phyloP scores from a whole-genome alignment of 2,113 vertebrate species.

The Cyanoliseus patagonus region DNA sequence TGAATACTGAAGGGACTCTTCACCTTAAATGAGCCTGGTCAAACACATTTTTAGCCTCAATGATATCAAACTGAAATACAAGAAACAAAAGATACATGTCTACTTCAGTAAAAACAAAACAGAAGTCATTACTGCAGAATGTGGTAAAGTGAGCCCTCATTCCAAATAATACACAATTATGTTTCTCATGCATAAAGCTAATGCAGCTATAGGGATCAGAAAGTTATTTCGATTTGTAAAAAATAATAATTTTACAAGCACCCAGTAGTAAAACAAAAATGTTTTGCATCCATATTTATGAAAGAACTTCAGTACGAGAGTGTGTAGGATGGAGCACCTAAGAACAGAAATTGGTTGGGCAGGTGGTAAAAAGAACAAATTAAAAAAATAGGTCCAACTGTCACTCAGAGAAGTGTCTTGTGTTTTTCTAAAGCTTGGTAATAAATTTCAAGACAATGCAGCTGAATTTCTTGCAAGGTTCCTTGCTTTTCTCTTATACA shows the following conservation, averaged over 20 bases:
- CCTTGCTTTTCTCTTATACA: neutral
- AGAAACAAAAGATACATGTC: neutral
- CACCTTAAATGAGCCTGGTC: neutral
- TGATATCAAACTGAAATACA: neutral
- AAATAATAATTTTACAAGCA: neutral
- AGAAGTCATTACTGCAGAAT: neutral
- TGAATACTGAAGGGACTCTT: slow-evolving; percentile 4
- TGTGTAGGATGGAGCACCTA: neutral
- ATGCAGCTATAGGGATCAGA: neutral
- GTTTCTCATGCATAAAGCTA: neutral
- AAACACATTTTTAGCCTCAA: neutral
- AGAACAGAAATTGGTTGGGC: neutral
- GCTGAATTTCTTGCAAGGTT: neutral
- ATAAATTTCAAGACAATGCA: neutral
- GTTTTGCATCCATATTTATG: neutral
- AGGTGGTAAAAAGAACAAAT: neutral
- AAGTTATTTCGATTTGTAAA: neutral
- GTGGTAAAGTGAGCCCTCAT: neutral
- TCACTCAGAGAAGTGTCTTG: neutral
- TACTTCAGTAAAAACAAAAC: neutral
- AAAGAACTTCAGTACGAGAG: neutral
- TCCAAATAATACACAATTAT: neutral
- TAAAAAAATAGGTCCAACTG: neutral
- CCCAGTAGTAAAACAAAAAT: neutral
- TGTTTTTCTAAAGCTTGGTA: neutral